Conservation (phyloP, 1,140 invertebrate genomes). For the Hypothenemus hampei region DNA sequence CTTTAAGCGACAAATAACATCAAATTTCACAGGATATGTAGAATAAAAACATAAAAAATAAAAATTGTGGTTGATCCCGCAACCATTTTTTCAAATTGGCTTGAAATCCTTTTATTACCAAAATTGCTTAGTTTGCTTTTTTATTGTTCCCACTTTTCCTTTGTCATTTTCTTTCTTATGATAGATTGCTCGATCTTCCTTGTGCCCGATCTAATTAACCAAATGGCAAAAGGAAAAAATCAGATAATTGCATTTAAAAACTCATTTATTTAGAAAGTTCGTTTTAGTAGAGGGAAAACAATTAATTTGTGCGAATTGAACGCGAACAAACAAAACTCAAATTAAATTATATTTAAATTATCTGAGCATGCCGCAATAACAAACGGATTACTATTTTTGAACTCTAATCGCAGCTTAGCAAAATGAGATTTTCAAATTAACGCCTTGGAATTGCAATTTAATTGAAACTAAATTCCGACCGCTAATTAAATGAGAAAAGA, state of each 20-base stretch:
- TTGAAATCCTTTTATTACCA: slow-evolving; percentile 2
- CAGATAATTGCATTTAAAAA: too few species aligned
- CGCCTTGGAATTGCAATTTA: neutral
- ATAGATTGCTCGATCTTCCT: too few species aligned
- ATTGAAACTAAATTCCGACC: slow-evolving; percentile 4
- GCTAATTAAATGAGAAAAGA: too few species aligned
- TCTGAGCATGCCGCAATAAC: neutral
- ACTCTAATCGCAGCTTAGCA: neutral
- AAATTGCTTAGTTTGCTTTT: slow-evolving; percentile 5
- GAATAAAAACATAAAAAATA: neutral
- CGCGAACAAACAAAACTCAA: neutral
- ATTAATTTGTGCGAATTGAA: too few species aligned
- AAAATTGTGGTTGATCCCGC: neutral
- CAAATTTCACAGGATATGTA: too few species aligned
- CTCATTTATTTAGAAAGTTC: neutral
- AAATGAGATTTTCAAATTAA: neutral
- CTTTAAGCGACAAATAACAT: too few species aligned
- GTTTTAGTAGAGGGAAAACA: too few species aligned
- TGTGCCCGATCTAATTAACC: too few species aligned
- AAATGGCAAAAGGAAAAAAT: too few species aligned
- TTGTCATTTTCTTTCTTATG: neutral
- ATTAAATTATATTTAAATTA: neutral
- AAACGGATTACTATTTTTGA: slow-evolving; percentile 2
- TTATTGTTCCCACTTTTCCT: slow-evolving; percentile 3
- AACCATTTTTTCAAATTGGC: neutral